A percentile compares a stretch with the other conserved stretches of the same genome.
Conservation (phyloP, 2,888 invertebrate genomes). For the Suillia variegata region DNA sequence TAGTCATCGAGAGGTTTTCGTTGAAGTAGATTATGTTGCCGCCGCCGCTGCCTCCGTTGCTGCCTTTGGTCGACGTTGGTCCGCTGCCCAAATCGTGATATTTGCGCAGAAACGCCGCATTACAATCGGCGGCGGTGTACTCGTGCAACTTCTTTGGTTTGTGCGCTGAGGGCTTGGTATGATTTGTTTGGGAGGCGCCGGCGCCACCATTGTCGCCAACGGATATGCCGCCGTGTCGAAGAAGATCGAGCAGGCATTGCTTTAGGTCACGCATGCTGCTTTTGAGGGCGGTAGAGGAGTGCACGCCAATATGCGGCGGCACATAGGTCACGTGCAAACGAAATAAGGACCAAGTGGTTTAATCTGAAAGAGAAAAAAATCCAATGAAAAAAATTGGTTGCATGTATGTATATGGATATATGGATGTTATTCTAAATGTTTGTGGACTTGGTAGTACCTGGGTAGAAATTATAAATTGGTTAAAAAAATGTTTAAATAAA, state of each 20-base stretch:
- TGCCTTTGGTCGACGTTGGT: slow-evolving; percentile 13
- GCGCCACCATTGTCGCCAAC: slow-evolving; percentile 35
- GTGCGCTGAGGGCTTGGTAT: slow-evolving; percentile 29
- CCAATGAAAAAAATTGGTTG: too few species aligned
- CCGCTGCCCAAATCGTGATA: slow-evolving; percentile 51
- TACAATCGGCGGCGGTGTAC: slow-evolving; percentile 55
- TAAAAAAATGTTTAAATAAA: too few species aligned
- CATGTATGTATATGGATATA: too few species aligned
- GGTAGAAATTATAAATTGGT: too few species aligned
- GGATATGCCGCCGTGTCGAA: slow-evolving; percentile 49
- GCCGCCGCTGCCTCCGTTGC: slow-evolving; percentile 14
- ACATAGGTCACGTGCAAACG: not conserved
- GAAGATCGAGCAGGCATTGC: slow-evolving; percentile 56
- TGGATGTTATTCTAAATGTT: too few species aligned
- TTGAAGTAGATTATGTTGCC: slow-evolving; percentile 59
- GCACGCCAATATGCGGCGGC: not conserved
- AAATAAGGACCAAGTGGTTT: not conserved
- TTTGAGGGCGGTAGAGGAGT: not conserved
- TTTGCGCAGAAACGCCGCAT: slow-evolving; percentile 54
- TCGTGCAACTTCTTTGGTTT: slow-evolving; percentile 58
- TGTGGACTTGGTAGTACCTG: too few species aligned
- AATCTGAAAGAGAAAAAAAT: not conserved
- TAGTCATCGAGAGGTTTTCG: slow-evolving; percentile 61
- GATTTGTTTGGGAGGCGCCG: slow-evolving; percentile 19
- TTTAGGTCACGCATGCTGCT: slow-evolving; percentile 59